A percentile compares a stretch with the other conserved stretches of the same genome.
These are phyloP conservation scores for Vollenhovia emeryi DNA, from an alignment of 1,140 invertebrate species.

Conservation along the genomic window DNA sequence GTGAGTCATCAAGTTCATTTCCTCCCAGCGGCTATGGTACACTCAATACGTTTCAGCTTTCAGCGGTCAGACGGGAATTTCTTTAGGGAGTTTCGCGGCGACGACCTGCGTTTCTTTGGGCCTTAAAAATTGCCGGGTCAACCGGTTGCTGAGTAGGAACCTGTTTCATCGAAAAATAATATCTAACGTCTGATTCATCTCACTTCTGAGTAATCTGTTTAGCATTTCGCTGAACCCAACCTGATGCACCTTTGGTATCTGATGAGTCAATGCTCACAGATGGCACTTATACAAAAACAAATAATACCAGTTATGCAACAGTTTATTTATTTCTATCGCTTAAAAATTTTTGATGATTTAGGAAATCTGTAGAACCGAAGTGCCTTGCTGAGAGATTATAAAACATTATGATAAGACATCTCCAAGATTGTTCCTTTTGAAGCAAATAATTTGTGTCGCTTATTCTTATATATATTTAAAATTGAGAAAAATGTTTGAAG, in stretches of 20 bases:
- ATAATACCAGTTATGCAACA: not conserved
- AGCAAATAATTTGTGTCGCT: not conserved
- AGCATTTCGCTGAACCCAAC: constrained; percentile 77
- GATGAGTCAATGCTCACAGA: constrained; percentile 78
- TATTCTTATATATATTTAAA: not conserved
- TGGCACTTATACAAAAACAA: constrained; percentile 69
- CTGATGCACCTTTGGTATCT: constrained; percentile 73
- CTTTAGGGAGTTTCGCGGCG: constrained; percentile 25
- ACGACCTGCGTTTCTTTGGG: constrained; percentile 3
- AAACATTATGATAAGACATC: not conserved
- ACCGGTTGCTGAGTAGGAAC: constrained; percentile 72
- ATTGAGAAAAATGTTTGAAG: not conserved
- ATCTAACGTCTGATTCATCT: constrained; percentile 77
- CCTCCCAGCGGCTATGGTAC: constrained; percentile 53
- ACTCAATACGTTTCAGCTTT: constrained; percentile 47
- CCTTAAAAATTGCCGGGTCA: constrained; percentile 36
- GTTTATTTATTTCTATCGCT: not conserved
- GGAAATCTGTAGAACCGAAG: not conserved
- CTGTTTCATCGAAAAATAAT: constrained; percentile 77
- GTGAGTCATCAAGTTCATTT: constrained; percentile 79
- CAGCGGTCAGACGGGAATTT: not conserved
- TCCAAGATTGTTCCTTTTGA: not conserved
- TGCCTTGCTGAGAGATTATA: not conserved
- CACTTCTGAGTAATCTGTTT: constrained; percentile 80
- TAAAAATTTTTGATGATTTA: not conserved